These are phyloP conservation scores for Cremastinae sp. DNA, from an alignment of 2,888 invertebrate species.

Conservation along the genomic window DNA sequence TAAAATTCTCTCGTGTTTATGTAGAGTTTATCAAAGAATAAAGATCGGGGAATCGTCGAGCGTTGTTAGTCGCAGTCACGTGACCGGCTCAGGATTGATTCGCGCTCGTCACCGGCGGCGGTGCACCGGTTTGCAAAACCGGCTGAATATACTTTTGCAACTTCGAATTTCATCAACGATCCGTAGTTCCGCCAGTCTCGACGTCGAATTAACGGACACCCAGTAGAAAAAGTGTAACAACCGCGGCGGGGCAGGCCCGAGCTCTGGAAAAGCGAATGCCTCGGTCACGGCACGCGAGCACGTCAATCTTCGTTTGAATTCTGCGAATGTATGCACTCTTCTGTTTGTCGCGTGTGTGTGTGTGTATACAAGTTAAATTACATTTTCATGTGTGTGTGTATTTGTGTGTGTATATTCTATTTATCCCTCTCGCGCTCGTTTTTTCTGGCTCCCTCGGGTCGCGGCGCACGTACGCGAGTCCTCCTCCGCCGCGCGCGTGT, in stretches of 20 bases:
- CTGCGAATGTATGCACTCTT: conserved; percentile 33
- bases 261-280: conserved; percentile 50
- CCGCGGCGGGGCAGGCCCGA: conserved; percentile 1
- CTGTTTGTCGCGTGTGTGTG: conserved; percentile 1
- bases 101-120: background rate
- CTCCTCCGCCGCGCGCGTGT: background rate
- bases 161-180: background rate
- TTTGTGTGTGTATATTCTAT: background rate
- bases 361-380: conserved; percentile 23
- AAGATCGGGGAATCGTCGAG: too few relatives aligned
- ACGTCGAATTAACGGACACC: background rate
- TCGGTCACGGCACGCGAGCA: conserved; percentile 54
- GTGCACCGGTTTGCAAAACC: too few relatives aligned
- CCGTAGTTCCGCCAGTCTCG: conserved; percentile 25
- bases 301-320: conserved; percentile 57
- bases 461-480: background rate
- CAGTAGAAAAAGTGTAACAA: conserved; percentile 2
- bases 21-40: background rate
- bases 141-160: background rate
- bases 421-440: conserved; percentile 7
- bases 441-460: background rate
- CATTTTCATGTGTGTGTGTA: background rate
- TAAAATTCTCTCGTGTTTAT: too few relatives aligned
- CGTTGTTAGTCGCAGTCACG: background rate
- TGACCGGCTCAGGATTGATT: background rate